Evolutionary conservation across 2,113 vertebrate genomes (phyloP).

Genomic region (Caranx ignobilis): DNA sequence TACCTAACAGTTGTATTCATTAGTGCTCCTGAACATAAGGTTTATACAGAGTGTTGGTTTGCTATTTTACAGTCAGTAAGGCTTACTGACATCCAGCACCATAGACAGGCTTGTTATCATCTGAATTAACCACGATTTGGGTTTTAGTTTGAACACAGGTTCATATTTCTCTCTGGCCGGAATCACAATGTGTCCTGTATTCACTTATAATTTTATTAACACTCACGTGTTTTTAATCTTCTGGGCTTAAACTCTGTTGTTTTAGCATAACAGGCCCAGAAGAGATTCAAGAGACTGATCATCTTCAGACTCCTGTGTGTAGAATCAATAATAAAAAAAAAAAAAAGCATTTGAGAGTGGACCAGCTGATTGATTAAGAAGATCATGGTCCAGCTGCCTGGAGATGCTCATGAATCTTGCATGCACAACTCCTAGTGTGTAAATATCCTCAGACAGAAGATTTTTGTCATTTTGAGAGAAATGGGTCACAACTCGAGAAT

Average conservation of each 20-base stretch:
- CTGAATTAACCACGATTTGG: background rate
- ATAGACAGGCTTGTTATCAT: background rate
- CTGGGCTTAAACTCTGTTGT: background rate
- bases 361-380: constrained; percentile 61
- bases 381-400: constrained; percentile 37
- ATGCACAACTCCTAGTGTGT: constrained; percentile 30
- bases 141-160: background rate
- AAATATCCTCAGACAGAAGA: constrained; percentile 4
- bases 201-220: background rate
- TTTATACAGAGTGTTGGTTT: background rate
- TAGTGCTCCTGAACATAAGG: background rate
- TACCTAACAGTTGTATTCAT: background rate
- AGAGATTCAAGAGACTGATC: constrained; percentile 7
- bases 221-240: background rate
- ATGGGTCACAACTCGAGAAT: constrained; percentile 35
- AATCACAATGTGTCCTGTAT: background rate
- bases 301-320: constrained; percentile 3
- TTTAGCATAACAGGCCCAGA: background rate
- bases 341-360: constrained; percentile 43
- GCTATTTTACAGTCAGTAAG: background rate
- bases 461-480: constrained; percentile 1
- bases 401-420: constrained; percentile 68
- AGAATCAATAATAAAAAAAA: constrained; percentile 45
- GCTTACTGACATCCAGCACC: background rate
- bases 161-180: background rate